Base-by-base conservation (phyloP, 2,888 invertebrate genomes). In the Lordiphosa fenestrarum region DNA sequence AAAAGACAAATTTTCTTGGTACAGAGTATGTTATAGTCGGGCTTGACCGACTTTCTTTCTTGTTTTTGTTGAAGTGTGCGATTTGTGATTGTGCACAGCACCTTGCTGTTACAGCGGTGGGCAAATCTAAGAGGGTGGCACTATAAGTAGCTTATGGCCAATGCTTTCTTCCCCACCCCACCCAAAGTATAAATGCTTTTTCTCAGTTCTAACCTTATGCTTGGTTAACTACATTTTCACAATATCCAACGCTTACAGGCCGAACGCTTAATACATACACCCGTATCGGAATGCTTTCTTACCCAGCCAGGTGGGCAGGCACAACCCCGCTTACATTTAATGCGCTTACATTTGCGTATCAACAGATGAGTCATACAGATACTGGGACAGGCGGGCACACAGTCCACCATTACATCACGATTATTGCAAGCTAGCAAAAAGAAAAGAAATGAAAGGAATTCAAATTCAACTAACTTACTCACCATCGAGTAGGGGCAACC, bases 171-270 rank as follows among this genome's bases (percentile, higher is more conserved):
- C 19, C 19, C 19, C 1, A 19, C 19, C 19, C 19, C 19, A 0
- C 4, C 19, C 2, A 2, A 19, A 19, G 19, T 2, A 19, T 19
- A 19, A 19, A 19, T 19, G 19, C 3, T 36, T n/a, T 10, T 1
- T 4, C 6, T 21, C 13, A 15, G 15, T 1, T 1, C 1, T 15
- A 15, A 1, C 15, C 1, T 15, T 15, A 15, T 15, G 1, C 15
- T 15, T 7, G 5, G 33, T 35, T 10, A n/a, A n/a, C n/a, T n/a
- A n/a, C n/a, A 36, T 13, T 48, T 38, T 40, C 12, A 47, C 21
- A 61, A 10, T 12, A 61, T 35, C 52, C 52, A 60, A 30, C 61
- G 52, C 0, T 7, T 6, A 15, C 60, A 61, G 0, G 12, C 6
- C 3, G 15, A 6, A 4, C 36, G 12, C 2, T 6, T 21, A 4